phyloP scores from a whole-genome alignment of 2,113 vertebrate species.

The Takifugu bimaculatus region DNA sequence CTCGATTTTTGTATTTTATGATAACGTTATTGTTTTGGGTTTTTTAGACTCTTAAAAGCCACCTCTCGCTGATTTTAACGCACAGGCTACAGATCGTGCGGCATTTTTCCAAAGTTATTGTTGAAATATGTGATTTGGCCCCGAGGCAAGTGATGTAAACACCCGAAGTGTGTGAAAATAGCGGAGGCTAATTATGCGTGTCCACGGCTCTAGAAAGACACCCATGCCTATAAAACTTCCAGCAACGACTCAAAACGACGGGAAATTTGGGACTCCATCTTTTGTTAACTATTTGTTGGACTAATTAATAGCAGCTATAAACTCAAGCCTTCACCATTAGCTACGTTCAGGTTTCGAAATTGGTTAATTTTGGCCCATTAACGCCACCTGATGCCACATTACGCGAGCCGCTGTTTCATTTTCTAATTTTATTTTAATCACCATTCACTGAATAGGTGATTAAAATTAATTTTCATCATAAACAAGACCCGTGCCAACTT shows the following conservation, averaged over 20 bases:
- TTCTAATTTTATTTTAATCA: constrained; percentile 49
- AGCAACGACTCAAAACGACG: constrained; percentile 31
- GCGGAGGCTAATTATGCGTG: constrained; percentile 66
- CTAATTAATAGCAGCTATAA: constrained; percentile 43
- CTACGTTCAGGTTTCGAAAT: constrained; percentile 31
- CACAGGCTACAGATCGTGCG: constrained; percentile 4
- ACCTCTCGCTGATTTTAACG: not conserved
- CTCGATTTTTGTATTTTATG: not conserved
- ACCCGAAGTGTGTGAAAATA: constrained; percentile 65
- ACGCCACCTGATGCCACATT: constrained; percentile 14
- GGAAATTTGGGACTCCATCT: constrained; percentile 26
- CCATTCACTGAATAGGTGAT: constrained; percentile 50
- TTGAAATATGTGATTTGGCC: constrained; percentile 62
- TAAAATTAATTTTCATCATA: constrained; percentile 54
- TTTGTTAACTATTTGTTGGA: constrained; percentile 45
- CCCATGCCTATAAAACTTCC: constrained; percentile 51
- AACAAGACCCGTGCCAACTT: constrained; percentile 53
- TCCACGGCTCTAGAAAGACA: constrained; percentile 53
- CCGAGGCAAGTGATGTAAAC: constrained; percentile 64
- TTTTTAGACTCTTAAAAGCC: constrained; percentile 2
- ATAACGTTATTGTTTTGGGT: not conserved
- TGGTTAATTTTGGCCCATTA: constrained; percentile 29
- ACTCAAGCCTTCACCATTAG: constrained; percentile 22
- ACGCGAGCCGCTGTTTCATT: constrained; percentile 43
- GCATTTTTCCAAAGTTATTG: constrained; percentile 32